Percentiles rank a stretch among this genome's conserved stretches.
These are phyloP conservation scores for Crocodylus rhombifer DNA, from an alignment of 2,797 vertebrate genomes.

Conservation along the genomic window DNA sequence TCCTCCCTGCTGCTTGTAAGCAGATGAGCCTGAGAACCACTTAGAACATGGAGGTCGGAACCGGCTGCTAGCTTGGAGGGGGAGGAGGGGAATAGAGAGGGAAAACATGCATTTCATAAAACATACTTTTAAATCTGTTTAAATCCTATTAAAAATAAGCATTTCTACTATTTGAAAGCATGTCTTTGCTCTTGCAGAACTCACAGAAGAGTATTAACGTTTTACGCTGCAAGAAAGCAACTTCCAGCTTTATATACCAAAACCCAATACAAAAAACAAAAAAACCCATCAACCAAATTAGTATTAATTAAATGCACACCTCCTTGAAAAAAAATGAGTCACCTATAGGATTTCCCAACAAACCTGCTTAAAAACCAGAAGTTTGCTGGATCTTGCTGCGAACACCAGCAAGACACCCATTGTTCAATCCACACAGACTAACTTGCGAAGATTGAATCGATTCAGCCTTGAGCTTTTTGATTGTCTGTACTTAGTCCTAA, in stretches of 20 bases:
- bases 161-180: conserved; percentile 44
- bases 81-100: neutral
- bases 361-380: neutral
- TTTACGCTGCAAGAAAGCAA: conserved; percentile 2
- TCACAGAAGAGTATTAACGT: conserved; percentile 3
- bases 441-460: too few relatives aligned
- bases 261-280: neutral
- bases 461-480: too few relatives aligned
- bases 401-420: too few relatives aligned
- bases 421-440: too few relatives aligned
- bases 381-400: fast-evolving
- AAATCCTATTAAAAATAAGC: conserved; percentile 47
- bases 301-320: neutral
- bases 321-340: neutral
- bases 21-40: conserved; percentile 57
- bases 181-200: conserved; percentile 12
- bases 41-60: conserved; percentile 59
- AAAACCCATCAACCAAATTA: neutral
- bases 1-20: conserved; percentile 62
- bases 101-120: conserved; percentile 14
- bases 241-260: neutral
- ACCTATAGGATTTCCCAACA: neutral
- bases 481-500: too few relatives aligned
- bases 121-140: neutral
- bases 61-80: conserved; percentile 54